A percentile compares a stretch with the other conserved stretches of the same genome.
These are phyloP conservation scores for Distichodus sexfasciatus DNA, from an alignment of 2,797 vertebrate genomes.

Conservation along the genomic window DNA sequence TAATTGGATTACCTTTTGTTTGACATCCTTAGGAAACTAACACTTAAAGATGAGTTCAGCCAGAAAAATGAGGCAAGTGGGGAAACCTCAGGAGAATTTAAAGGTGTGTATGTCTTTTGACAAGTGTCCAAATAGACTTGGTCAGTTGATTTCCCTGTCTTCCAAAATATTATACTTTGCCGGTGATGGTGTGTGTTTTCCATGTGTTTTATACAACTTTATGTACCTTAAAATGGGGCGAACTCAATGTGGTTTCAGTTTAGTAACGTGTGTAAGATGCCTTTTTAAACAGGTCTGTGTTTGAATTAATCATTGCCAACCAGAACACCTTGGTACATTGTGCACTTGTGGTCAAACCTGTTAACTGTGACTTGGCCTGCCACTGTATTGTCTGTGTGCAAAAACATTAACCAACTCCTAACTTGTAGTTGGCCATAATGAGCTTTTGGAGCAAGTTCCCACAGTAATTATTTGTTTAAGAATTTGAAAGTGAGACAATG, in stretches of 20 bases:
- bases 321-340: background rate
- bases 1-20: background rate
- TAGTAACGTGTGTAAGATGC: too few species aligned
- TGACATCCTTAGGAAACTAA: background rate
- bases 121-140: too few species aligned
- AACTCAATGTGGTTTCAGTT: too few species aligned
- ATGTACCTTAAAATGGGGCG: too few species aligned
- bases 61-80: conserved; percentile 68
- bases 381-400: conserved; percentile 42
- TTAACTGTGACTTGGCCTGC: conserved; percentile 37
- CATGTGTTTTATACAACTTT: too few species aligned
- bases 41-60: conserved; percentile 69
- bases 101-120: too few species aligned
- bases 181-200: background rate
- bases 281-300: too few species aligned
- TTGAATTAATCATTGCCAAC: conserved; percentile 35
- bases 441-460: conserved; percentile 73
- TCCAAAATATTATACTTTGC: background rate
- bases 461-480: conserved; percentile 70
- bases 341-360: conserved; percentile 33
- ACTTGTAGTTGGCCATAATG: conserved; percentile 60
- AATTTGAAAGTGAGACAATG: conserved; percentile 63
- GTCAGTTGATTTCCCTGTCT: too few species aligned
- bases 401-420: conserved; percentile 66
- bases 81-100: conserved; percentile 66